Evolutionary conservation across 2,797 vertebrate genomes (phyloP).

Genomic region (Florisuga fusca): DNA sequence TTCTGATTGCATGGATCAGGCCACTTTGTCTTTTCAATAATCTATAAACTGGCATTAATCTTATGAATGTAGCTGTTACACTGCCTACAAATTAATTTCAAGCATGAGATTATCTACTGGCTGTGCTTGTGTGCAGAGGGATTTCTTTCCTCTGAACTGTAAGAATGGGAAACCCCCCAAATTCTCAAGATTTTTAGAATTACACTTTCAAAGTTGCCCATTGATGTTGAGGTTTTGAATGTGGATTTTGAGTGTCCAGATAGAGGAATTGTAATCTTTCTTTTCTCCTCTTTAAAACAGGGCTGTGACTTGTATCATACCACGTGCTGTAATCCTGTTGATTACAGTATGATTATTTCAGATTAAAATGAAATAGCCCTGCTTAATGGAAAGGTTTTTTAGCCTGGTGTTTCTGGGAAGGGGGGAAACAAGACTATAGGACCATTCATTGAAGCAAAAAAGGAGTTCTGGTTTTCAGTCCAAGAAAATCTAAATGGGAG

Average conservation of each 20-base stretch:
- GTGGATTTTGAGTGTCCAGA: neutral
- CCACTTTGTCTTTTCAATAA: constrained; percentile 54
- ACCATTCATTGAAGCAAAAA: neutral
- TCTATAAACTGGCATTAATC: constrained; percentile 43
- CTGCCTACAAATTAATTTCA: constrained; percentile 39
- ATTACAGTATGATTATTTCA: neutral
- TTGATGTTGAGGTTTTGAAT: neutral
- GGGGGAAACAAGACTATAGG: neutral
- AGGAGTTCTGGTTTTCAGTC: neutral
- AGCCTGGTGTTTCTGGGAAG: neutral
- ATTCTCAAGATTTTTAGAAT: neutral
- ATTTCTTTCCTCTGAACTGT: neutral
- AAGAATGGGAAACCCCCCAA: neutral
- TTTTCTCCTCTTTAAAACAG: neutral
- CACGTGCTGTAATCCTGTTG: neutral
- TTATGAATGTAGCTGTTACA: constrained; percentile 66
- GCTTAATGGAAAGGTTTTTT: neutral
- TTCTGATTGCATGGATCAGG: constrained; percentile 55
- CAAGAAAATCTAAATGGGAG: neutral
- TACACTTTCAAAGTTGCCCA: neutral
- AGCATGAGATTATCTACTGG: constrained; percentile 17
- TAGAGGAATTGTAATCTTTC: neutral
- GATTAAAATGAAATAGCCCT: neutral
- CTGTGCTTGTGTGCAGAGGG: neutral
- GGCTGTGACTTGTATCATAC: neutral